Evolutionary conservation across 2,888 invertebrate genomes (phyloP), one percentile per base, ranked within the genome.

Genomic region (Argyresthia goedartella): DNA sequence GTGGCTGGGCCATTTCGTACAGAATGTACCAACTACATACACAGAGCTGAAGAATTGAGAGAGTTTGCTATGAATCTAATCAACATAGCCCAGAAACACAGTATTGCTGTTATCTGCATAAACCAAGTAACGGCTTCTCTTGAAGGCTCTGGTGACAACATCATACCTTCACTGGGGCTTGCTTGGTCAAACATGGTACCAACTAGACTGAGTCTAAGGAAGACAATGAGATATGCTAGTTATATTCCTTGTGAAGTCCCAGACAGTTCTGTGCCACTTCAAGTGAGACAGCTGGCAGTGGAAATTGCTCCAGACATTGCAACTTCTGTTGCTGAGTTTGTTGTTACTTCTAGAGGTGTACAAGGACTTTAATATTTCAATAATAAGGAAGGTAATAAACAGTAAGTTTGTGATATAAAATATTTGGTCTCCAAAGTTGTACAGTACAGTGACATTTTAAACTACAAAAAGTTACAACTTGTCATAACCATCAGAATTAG

Each of bases 151-250:
- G 55, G 61, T 51, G 61, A 59, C 50, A 63, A 68, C 60, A 60
- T 77, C 8, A 52, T 84, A 47, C 87, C 87, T 10, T 73, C 79
- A 9, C 61, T 87, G 42, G 87, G 87, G 1, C 59, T 87, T 43
- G 78, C 81, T 49, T 87, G 87, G 87, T 81, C 87, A 3, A 87
- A 87, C 56, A 75, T 87, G 77, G 65, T 87, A 42, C 67, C 73
- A 33, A 75, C 75, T 8, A 71, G 87, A 55, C 58, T 81, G 8
- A 61, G 63, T 55, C 51, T 79, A n/a, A 68, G 10, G 9, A 52
- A 44, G 47, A 49, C 49, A 52, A 53, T 33, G 50, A 57, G 47
- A 53, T 51, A 47, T 52, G 13, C 33, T 4, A 43, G 43, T 43
- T n/a, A 43, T 25, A 49, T 57, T 13, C 14, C 35, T 15, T 9